phyloP scores from a whole-genome alignment of 2,888 invertebrate genomes.

The Agrypnus murinus region DNA sequence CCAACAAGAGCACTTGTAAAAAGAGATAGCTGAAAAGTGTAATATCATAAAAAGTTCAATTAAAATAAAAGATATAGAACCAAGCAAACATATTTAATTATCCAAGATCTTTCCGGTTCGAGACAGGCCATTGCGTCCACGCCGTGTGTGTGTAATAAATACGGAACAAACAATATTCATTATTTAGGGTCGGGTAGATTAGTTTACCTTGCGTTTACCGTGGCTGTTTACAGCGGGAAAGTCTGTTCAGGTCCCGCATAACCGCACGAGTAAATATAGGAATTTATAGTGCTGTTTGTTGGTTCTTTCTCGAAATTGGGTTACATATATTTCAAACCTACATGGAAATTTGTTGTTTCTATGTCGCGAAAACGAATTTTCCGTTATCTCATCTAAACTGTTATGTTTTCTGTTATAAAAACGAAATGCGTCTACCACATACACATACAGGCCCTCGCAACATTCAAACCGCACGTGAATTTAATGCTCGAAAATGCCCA shows the following conservation, averaged over 20 bases:
- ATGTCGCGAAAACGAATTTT: conserved; percentile 28
- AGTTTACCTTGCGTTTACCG: conserved; percentile 61
- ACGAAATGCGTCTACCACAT: not conserved
- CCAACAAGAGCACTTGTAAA: too few species aligned
- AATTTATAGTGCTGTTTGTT: conserved; percentile 64
- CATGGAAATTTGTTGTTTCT: conserved; percentile 42
- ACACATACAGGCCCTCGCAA: not conserved
- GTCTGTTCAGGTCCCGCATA: conserved; percentile 53
- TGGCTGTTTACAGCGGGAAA: conserved; percentile 55
- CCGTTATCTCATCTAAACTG: conserved; percentile 22
- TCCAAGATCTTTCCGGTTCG: conserved; percentile 37
- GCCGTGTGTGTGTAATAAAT: conserved; percentile 62
- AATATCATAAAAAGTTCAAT: conserved; percentile 7
- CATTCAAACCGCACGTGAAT: not conserved
- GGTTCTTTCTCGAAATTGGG: conserved; percentile 48
- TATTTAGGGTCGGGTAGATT: conserved; percentile 67
- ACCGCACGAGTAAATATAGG: conserved; percentile 63
- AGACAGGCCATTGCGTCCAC: conserved; percentile 46
- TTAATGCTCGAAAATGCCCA: not conserved
- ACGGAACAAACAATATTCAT: conserved; percentile 68
- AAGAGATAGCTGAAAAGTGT: too few species aligned
- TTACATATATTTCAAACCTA: conserved; percentile 47
- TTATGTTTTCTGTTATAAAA: conserved; percentile 8
- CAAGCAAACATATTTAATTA: conserved; percentile 48
- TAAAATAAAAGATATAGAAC: conserved; percentile 18